Conservation (phyloP, 1,140 invertebrate genomes). For the Phortica variegata region DNA sequence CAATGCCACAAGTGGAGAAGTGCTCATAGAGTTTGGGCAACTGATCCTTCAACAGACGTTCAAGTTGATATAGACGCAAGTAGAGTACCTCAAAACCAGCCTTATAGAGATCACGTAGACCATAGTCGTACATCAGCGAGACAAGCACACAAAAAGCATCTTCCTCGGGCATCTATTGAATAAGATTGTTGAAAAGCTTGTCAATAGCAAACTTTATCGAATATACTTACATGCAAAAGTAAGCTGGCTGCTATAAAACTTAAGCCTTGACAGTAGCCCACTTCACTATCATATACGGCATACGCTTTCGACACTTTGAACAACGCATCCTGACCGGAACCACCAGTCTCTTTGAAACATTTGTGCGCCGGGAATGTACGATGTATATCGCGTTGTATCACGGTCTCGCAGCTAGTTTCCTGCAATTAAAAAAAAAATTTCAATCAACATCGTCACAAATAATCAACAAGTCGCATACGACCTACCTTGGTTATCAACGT, state of each 20-base stretch:
- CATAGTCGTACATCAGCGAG: conserved; percentile 96
- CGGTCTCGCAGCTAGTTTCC: conserved; percentile 73
- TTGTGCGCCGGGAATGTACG: conserved; percentile 98
- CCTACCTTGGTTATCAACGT: conserved; percentile 80
- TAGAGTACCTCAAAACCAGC: conserved; percentile 96
- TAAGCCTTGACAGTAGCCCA: conserved; percentile 97
- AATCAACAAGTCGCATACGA: conserved; percentile 11
- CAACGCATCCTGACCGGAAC: conserved; percentile 86
- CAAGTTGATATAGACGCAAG: conserved; percentile 94
- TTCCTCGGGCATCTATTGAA: conserved; percentile 94
- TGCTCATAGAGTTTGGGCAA: conserved; percentile 86
- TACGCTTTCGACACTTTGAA: conserved; percentile 97
- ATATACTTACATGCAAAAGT: conserved; percentile 82
- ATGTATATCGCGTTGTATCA: conserved; percentile 94
- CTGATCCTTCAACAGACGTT: conserved; percentile 85
- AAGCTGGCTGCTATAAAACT: conserved; percentile 96
- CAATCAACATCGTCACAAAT: background rate
- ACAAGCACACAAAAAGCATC: conserved; percentile 97
- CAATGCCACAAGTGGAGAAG: conserved; percentile 87
- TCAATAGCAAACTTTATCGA: background rate
- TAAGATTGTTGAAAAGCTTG: background rate
- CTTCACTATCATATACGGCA: conserved; percentile 94
- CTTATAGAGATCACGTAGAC: conserved; percentile 90
- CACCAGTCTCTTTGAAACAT: conserved; percentile 92
- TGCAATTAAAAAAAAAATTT: conserved; percentile 5